Conservation (phyloP, 2,888 invertebrate species). For the Disparrhopalites patrizii region DNA sequence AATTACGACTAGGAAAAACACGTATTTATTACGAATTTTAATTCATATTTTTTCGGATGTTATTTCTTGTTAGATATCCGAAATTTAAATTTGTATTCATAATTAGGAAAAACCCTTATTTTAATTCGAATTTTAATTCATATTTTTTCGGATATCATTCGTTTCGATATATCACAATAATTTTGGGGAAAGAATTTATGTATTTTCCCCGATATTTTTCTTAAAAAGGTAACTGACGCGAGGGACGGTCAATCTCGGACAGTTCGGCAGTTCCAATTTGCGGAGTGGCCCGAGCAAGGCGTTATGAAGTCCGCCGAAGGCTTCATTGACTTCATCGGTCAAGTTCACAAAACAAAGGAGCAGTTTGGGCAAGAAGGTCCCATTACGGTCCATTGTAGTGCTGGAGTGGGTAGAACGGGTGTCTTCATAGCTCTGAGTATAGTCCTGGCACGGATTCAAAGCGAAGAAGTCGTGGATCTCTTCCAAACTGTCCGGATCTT, state of each 20-base stretch:
- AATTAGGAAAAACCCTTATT: no score
- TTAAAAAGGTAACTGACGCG: conserved; percentile 76
- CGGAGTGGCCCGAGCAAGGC: conserved; percentile 93
- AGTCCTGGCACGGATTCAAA: conserved; percentile 97
- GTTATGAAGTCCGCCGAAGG: conserved; percentile 98
- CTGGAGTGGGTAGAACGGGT: conserved; percentile 94
- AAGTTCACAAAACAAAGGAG: conserved; percentile 99
- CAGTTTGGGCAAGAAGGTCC: conserved; percentile 99
- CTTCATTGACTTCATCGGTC: conserved; percentile 98
- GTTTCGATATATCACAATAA: no score
- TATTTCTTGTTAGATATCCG: background rate
- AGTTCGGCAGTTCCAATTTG: conserved; percentile 88
- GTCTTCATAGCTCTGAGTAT: conserved; percentile 98
- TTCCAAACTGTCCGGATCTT: conserved; percentile 98
- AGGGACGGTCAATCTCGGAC: conserved; percentile 94
- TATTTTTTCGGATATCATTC: no score
- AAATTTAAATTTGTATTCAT: no score
- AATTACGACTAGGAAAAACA: background rate
- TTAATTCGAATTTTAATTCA: no score
- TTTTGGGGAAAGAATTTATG: background rate
- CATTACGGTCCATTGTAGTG: conserved; percentile 93
- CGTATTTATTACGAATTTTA: no score
- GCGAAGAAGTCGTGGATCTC: conserved; percentile 97
- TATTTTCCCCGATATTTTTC: no score
- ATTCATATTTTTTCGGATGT: no score